Evolutionary conservation across 92 coral and sea anemone genomes (phyloP), one percentile per base, ranked within the genome.

Genomic region (Palythoa grandiflora): DNA sequence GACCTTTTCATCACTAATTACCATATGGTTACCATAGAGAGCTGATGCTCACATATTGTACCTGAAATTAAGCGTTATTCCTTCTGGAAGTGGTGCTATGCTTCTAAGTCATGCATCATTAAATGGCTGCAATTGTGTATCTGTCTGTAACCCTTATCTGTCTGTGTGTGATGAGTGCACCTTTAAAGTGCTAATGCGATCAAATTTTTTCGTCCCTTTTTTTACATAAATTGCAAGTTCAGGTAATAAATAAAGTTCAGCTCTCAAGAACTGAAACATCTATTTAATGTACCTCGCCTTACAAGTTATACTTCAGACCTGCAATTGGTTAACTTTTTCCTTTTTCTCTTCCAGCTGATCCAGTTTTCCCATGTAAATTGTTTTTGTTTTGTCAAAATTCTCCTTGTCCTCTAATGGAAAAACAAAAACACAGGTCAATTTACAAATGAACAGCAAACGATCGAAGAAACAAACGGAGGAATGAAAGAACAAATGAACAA

Each of bases 281-380:
- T n/a, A 15, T 70, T 21, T 70, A 28, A 28, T 14, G 35, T 36
- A 28, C 10, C 47, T 6, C 37, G 17, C 10, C 21, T 60, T 17
- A 13, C 9, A 53, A 80, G 9, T 39, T 10, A 38, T 17, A 9
- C 50, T 73, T 73, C 88, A 63, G 20, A 94, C 97, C 95, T 94
- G 94, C 37, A 94, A 15, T 72, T 92, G 86, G 44, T 70, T 80
- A 38, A 94, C 87, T 74, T 89, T 91, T 51, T 91, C 98, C 73
- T 94, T 94, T 59, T 90, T 93, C 57, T 73, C 90, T 38, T 92
- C 95, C 61, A 94, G 87, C 70, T 94, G 92, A 51, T 89, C 91
- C 20, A 89, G 77, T 63, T 87, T 89, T n/a, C 90, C 87, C 77
- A 89, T 28, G 71, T 91, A 91, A 60, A 74, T 71, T 35, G 91